Evolutionary conservation across 2,113 vertebrate genomes (phyloP), one percentile per base, ranked within the genome.

Genomic region (Carlito syrichta): DNA sequence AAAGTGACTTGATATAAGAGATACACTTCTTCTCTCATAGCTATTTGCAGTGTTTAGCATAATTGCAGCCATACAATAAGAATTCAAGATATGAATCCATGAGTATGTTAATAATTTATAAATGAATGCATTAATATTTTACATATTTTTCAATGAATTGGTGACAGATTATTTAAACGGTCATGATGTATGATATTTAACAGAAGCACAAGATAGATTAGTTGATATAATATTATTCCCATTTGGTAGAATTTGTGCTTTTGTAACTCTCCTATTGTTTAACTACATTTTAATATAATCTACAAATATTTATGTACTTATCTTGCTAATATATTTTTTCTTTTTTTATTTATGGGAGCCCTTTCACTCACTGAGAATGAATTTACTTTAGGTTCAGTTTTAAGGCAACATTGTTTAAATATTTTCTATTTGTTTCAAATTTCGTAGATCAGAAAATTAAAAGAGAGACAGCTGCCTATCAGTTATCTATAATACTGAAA

Each of bases 361-460:
- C 54, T 19, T 76, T 10, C 77, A 66, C 17, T 43, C 1, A 4
- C 23, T 84, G 43, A 48, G 22, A 84, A 95, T 58, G 32, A 77
- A 92, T 66, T 89, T 83, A 48, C 56, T 78, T 91, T 52, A 14
- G 8, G 12, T 95, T 96, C 48, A 79, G 58, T n/a, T 54, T 86
- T 74, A 86, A 60, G 82, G 1, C 17, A 91, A 23, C 2, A 8
- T 83, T 95, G 38, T 94, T 94, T 96, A 96, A 96, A 77, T 16
- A 7, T 11, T 48, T 85, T 71, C 58, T 85, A 60, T 92, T 89
- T 95, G 40, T 89, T 96, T 92, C 79, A 82, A 93, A 95, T 73
- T 40, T 54, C 92, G 8, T 91, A 76, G 86, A 90, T 92, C 14
- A 89, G 22, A 66, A 22, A 63, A 43, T 63, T 35, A 52, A 45